phyloP scores from a whole-genome alignment of 1,140 invertebrate genomes.

The Gonatopus flavifemur region DNA sequence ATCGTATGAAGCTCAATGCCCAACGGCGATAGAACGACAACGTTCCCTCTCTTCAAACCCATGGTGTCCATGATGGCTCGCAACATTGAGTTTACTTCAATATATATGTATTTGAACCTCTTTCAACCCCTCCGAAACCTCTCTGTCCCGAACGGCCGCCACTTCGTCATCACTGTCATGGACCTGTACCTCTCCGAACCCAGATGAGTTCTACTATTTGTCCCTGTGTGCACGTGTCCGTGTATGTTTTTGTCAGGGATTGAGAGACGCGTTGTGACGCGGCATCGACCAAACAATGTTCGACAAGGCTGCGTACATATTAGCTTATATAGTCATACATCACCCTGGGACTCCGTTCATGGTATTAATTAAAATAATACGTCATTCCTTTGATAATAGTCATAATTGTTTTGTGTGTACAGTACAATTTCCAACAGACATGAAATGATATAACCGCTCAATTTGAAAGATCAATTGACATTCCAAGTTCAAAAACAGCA shows the following conservation, averaged over 20 bases:
- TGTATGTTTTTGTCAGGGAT: not conserved
- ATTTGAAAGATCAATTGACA: too few relatives aligned
- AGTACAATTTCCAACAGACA: too few relatives aligned
- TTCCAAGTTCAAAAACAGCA: too few relatives aligned
- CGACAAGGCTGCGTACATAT: constrained; percentile 56
- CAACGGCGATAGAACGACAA: constrained; percentile 20
- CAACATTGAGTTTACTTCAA: too few relatives aligned
- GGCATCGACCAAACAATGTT: constrained; percentile 54
- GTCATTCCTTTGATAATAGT: too few relatives aligned
- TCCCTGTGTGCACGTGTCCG: not conserved
- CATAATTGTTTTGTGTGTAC: too few relatives aligned
- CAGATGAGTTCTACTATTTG: too few relatives aligned
- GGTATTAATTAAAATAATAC: constrained; percentile 42
- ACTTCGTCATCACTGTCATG: constrained; percentile 36
- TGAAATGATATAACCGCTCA: too few relatives aligned
- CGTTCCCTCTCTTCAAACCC: constrained; percentile 15
- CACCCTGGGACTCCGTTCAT: constrained; percentile 23
- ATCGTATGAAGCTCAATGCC: constrained; percentile 54
- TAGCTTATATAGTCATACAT: constrained; percentile 41
- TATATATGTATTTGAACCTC: too few relatives aligned
- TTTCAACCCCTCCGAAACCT: too few relatives aligned
- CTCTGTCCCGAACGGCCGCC: constrained; percentile 25
- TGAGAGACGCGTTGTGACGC: constrained; percentile 14
- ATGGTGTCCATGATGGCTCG: not conserved
- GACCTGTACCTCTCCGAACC: too few relatives aligned